Evolutionary conservation across 53 echinoderm and acorn worm genomes (phyloP), one percentile per base, ranked within the genome.

Genomic region (Echinometra lucunter): DNA sequence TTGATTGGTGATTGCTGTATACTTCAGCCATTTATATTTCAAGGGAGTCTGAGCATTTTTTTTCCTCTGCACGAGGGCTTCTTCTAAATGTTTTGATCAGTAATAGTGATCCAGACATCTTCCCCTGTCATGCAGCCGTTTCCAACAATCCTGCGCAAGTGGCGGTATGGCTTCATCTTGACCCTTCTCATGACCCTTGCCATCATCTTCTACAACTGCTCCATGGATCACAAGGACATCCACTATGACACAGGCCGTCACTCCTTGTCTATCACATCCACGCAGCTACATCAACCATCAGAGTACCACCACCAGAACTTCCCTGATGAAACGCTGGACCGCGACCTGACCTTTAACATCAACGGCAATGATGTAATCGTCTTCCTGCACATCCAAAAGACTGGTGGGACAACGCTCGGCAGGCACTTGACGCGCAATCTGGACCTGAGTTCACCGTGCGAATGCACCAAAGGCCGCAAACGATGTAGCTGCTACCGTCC

Each of bases 331-430:
- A 47, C 91, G 34, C 87, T 96, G 18, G 91, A 95, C 45, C 95
- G 96, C 45, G 85, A 94, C n/a, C 85, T 94, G 18, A 74, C 74
- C 88, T 97, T 98, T 53, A 88, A 98, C 94, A 93, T 98, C 47
- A 88, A 94, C 25, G 98, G 99, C 37, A 98, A 94, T 66, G 98
- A 98, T 56, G 98, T 98, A 23, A 85, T 99, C 16, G 99, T 99
- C 67, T 96, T 98, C 87, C 96, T 99, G 49, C 99, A 99, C 94
- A 97, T 99, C 21, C 99, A 99, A 93, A 99, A 99, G 93, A 99
- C 99, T 15, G 99, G 99, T 27, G 99, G 99, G 56, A 97, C 99
- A 1, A 96, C 96, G 0, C 97, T 99, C 53, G 99, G 97, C 4
- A 96, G 92, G 56, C 98, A 99, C 72, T 92, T 99, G 1, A 96